phyloP scores from a whole-genome alignment of 2,888 invertebrate species.

The Mythimna vitellina region DNA sequence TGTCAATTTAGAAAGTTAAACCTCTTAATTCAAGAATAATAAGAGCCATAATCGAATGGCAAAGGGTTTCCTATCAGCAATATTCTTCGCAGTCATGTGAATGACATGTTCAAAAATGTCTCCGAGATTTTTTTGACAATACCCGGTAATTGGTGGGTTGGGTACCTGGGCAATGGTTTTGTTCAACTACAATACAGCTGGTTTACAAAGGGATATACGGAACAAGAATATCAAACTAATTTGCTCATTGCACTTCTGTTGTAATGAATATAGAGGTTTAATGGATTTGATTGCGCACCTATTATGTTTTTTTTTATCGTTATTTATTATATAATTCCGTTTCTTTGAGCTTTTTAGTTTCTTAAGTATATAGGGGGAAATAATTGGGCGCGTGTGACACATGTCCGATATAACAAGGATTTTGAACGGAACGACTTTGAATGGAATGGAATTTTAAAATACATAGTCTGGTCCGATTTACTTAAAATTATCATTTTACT shows the following conservation, averaged over 20 bases:
- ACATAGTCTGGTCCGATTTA: too few relatives aligned
- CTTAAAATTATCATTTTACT: too few relatives aligned
- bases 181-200: constrained; percentile 84
- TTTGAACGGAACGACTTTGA: neutral
- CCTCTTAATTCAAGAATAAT: constrained; percentile 25
- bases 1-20: neutral
- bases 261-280: constrained; percentile 74
- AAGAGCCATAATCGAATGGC: constrained; percentile 66
- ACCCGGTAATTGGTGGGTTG: constrained; percentile 89
- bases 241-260: constrained; percentile 77
- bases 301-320: constrained; percentile 45
- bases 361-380: neutral
- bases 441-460: neutral
- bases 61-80: constrained; percentile 25
- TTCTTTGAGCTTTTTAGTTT: neutral
- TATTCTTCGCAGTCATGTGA: constrained; percentile 70
- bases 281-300: constrained; percentile 66
- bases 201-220: constrained; percentile 80
- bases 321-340: constrained; percentile 33
- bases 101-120: constrained; percentile 90
- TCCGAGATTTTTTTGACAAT: constrained; percentile 87
- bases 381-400: constrained; percentile 5
- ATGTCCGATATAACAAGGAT: neutral
- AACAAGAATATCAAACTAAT: constrained; percentile 85
- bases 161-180: constrained; percentile 89